Evolutionary conservation across 2,113 vertebrate species (phyloP).

Genomic region (Psammodynastes pulverulentus): DNA sequence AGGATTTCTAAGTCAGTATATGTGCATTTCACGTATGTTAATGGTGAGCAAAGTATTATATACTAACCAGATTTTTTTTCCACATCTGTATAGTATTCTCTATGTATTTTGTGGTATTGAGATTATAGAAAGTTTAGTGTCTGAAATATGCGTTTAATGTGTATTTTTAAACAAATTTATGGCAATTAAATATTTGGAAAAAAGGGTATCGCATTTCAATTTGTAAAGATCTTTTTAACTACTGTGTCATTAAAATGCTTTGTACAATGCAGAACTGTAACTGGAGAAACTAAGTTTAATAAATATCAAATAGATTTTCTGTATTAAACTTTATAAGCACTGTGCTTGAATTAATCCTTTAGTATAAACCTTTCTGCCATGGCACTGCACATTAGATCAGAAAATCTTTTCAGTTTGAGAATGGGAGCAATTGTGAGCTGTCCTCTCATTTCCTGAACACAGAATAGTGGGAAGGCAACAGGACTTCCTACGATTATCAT

Average conservation of each 20-base stretch:
- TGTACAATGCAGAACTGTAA: conserved; percentile 88
- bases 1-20: conserved; percentile 80
- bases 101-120: conserved; percentile 99
- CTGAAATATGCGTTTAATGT: conserved; percentile 83
- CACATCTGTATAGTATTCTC: conserved; percentile 98
- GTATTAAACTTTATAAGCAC: conserved; percentile 72
- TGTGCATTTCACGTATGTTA: conserved; percentile 84
- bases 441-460: not conserved
- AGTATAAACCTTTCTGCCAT: not conserved
- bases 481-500: not conserved
- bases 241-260: conserved; percentile 86
- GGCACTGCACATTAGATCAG: accelerated
- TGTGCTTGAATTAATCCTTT: conserved; percentile 35
- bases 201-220: conserved; percentile 88
- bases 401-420: not conserved
- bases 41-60: conserved; percentile 98
- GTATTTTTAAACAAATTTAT: conserved; percentile 88
- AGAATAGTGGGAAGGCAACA: not conserved
- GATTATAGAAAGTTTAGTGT: conserved; percentile 92
- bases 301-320: conserved; percentile 89
- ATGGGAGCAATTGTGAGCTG: not conserved
- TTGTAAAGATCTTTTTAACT: conserved; percentile 88
- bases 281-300: conserved; percentile 86
- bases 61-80: conserved; percentile 90
- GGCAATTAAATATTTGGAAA: conserved; percentile 87